Base-by-base conservation (phyloP, 2,113 vertebrate genomes). In the Menidia beryllina region DNA sequence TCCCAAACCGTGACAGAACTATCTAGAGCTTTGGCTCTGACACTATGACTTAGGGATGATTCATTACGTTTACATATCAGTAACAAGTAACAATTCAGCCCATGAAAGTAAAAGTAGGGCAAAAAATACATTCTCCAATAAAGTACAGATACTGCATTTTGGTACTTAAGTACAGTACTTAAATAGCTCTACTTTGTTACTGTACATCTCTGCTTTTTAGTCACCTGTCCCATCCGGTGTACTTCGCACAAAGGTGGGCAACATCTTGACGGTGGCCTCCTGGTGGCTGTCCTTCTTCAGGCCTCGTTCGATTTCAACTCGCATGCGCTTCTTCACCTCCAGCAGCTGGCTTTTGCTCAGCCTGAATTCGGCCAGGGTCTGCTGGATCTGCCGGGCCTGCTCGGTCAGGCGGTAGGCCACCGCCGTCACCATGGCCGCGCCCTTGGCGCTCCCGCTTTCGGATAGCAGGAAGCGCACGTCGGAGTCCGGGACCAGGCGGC, bases 391-490 rank as follows among this genome's bases (percentile, higher is more conserved):
- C 20, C 95, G 94, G 27, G 95, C 92, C 88, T 99, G 97, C 57
- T 98, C 97, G 0, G 93, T 88, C 83, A 99, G 72, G 36, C 98
- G 93, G 83, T 96, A 97, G 0, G 97, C 98, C 87, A 99, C 97
- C 0, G 98, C 98, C 0, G 97, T 98, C 75, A 99, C 98, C 95
- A 99, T 95, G 47, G 98, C 98, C 0, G 98, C 97, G 0, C 98
- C 98, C 78, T 99, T 99, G 9, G 93, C 95, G 0, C 98, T 99
- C 66, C 98, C 98, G 0, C 98, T 99, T 92, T 99, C 97, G 0
- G 98, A 99, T 70, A 98, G 93, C 82, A 99, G 94, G 91, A 99
- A 99, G 27, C 98, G 95, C 45, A 98, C 97, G 0, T 99, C 97
- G 0, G 94, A 96, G 85, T 99, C 97, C 0, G 98, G 97, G 36